These are phyloP conservation scores for Pardalotus punctatus DNA, from an alignment of 2,113 vertebrate genomes.

Conservation along the genomic window DNA sequence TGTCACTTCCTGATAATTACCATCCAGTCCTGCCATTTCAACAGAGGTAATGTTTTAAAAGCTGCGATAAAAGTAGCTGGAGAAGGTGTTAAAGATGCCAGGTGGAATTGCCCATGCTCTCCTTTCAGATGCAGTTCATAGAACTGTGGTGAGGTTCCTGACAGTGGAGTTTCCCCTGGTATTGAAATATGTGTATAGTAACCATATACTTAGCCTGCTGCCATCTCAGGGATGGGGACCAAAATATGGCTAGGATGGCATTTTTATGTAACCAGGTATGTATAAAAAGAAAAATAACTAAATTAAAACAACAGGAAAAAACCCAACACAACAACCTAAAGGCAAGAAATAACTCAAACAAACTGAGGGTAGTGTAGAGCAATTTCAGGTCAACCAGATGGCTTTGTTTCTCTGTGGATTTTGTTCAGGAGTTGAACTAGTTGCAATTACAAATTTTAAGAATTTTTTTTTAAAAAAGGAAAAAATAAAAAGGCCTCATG, in stretches of 20 bases:
- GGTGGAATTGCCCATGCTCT: not conserved
- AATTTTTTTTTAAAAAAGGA: too few relatives aligned
- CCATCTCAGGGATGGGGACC: not conserved
- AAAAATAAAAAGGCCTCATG: not conserved
- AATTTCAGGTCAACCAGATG: not conserved
- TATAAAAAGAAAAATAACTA: not conserved
- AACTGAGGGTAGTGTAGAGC: not conserved
- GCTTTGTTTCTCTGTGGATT: not conserved
- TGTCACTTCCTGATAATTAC: not conserved
- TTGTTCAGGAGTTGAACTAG: not conserved
- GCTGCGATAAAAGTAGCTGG: not conserved
- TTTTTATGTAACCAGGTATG: not conserved
- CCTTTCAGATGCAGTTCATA: not conserved
- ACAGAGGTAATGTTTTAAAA: not conserved
- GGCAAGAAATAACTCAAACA: not conserved
- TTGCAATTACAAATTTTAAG: not conserved
- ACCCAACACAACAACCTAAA: not conserved
- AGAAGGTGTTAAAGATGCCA: not conserved
- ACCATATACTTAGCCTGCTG: not conserved
- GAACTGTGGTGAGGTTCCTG: not conserved
- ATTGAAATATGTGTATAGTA: accelerated
- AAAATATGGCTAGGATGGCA: not conserved
- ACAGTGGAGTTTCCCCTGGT: not conserved
- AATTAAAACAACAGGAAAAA: not conserved
- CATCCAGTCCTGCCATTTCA: not conserved